Base-by-base conservation (phyloP, 2,888 invertebrate genomes). In the Chrysina gloriosa region DNA sequence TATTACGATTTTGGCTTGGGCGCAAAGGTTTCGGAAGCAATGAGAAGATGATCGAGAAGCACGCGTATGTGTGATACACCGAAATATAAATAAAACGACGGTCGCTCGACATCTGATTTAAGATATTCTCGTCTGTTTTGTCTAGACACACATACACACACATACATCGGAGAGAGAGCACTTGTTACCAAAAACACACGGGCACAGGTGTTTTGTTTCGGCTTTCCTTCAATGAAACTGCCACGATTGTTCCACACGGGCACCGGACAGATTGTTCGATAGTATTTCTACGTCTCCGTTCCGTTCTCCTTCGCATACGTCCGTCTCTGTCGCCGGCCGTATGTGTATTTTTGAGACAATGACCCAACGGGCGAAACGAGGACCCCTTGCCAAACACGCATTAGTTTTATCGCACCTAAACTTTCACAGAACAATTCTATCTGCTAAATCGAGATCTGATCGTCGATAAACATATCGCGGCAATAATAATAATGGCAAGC, bases 141-240 rank as follows among this genome's bases (percentile, higher is more conserved):
- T 48, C 48, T 48, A 48, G 48, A 48, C 48, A 25, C 11, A 36
- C 36, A 0, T 36, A n/a, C 11, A 36, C 36, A 0, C 14, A n/a
- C 36, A 4, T 36, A 9, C 14, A 2, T 21, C 45, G 21, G 45
- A n/a, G 42, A n/a, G 31, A 19, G 31, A 52, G 39, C 58, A 58
- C 42, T 58, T 58, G 58, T 58, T 58, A 58, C 58, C 9, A 39
- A 56, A 58, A 54, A 58, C 39, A 36, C 39, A 23, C 9, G 39
- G 11, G 58, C 58, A 58, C 58, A 58, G 58, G 58, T 58, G 58
- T 39, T 56, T 56, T 56, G 56, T 56, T 58, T 58, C 34, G 34
- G 31, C 16, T 58, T 58, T 58, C 42, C 39, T 39, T 58, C 58
- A 58, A 58, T 58, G 58, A 39, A 39, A 58, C 39, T 23, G 39